phyloP scores from a whole-genome alignment of 2,113 vertebrate genomes.

The Sprattus sprattus region DNA sequence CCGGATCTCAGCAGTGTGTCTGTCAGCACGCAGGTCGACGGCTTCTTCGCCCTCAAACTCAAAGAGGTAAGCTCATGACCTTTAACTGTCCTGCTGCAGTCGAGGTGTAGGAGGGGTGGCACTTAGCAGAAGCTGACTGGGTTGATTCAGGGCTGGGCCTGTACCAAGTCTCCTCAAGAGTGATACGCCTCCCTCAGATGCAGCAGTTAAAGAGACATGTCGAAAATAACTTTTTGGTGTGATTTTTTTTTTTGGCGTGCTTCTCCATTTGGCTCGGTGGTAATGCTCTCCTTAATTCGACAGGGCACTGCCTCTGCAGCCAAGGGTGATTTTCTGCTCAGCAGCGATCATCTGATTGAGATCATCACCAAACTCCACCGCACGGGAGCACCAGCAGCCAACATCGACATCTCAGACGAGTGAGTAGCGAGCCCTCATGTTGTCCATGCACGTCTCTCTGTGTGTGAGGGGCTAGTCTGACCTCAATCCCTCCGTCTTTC shows the following conservation, averaged over 20 bases:
- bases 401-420: constrained; percentile 95
- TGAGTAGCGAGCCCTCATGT: constrained; percentile 63
- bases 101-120: neutral
- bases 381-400: constrained; percentile 63
- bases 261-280: neutral
- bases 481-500: constrained; percentile 36
- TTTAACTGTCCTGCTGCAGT: neutral
- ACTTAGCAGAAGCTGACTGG: neutral
- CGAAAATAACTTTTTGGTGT: neutral
- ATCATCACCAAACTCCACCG: constrained; percentile 96
- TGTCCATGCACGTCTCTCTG: neutral
- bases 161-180: neutral
- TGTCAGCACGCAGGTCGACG: constrained; percentile 91
- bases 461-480: neutral
- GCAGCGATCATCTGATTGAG: constrained; percentile 94
- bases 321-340: constrained; percentile 97
- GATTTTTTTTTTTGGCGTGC: neutral
- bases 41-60: constrained; percentile 93
- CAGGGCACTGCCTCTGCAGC: constrained; percentile 88
- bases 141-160: neutral
- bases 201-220: neutral
- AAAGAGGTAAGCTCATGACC: constrained; percentile 78
- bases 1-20: constrained; percentile 89
- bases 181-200: neutral
- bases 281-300: neutral